Evolutionary conservation across 2,888 invertebrate genomes (phyloP).

Genomic region (Orthonychiurus folsomi): DNA sequence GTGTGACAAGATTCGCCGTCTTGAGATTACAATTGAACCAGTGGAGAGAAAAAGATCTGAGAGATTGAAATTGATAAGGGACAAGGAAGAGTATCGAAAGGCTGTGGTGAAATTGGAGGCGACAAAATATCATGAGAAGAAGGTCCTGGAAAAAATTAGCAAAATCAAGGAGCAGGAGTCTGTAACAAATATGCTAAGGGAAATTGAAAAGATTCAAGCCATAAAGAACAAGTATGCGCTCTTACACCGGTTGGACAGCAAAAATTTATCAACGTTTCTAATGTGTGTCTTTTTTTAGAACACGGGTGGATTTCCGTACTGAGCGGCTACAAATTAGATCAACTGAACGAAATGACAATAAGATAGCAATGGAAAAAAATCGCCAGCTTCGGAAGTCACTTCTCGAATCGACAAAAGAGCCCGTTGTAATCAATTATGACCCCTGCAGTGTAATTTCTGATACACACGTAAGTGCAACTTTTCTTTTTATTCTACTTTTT

Average conservation of each 20-base stretch:
- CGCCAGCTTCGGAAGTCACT: constrained; percentile 11
- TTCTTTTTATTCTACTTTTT: neutral
- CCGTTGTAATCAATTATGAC: constrained; percentile 31
- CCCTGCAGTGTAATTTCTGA: constrained; percentile 29
- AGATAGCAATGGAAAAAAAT: constrained; percentile 11
- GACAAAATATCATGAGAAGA: constrained; percentile 13
- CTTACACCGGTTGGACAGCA: neutral
- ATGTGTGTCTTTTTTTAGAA: constrained; percentile 11
- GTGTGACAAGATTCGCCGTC: constrained; percentile 18
- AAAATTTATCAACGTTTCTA: neutral
- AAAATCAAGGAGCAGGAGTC: constrained; percentile 11
- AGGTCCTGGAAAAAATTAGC: constrained; percentile 16
- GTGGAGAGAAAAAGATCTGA: constrained; percentile 13
- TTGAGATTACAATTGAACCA: constrained; percentile 27
- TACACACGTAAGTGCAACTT: constrained; percentile 30
- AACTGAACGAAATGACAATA: constrained; percentile 11
- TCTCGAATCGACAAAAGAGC: constrained; percentile 31
- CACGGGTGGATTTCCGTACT: constrained; percentile 25
- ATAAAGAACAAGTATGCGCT: neutral
- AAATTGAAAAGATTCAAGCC: neutral
- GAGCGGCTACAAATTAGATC: constrained; percentile 17
- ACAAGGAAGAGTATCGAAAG: constrained; percentile 14
- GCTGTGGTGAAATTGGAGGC: neutral
- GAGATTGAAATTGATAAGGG: neutral
- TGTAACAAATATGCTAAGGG: neutral